A percentile compares a stretch with the other conserved stretches of the same genome.
phyloP scores from a whole-genome alignment of 2,113 vertebrate genomes.

The Pterophyllum scalare region DNA sequence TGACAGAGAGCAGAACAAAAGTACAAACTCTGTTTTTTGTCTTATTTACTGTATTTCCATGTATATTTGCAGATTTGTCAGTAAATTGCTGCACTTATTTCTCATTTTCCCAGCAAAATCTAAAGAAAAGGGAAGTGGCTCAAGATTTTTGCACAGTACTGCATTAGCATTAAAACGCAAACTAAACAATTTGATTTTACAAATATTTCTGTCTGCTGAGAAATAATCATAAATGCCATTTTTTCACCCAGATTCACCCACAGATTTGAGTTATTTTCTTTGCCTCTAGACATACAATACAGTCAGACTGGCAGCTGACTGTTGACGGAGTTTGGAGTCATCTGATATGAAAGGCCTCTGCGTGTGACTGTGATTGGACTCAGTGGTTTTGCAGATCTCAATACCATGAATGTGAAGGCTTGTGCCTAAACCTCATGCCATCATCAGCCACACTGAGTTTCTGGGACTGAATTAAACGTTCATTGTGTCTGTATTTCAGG shows the following conservation, averaged over 20 bases:
- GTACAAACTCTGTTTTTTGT: no score
- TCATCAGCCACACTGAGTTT: neutral
- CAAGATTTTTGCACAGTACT: neutral
- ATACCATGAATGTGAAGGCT: slow-evolving; percentile 30
- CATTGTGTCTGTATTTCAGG: neutral
- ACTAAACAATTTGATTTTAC: neutral
- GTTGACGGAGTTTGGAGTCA: slow-evolving; percentile 38
- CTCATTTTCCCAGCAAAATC: neutral
- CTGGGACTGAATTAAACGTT: neutral
- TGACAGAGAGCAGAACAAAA: no score
- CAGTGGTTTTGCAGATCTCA: slow-evolving; percentile 53
- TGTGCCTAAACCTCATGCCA: neutral
- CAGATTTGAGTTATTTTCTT: neutral
- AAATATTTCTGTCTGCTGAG: neutral
- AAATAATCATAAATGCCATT: neutral
- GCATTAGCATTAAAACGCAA: neutral
- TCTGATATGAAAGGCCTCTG: slow-evolving; percentile 40
- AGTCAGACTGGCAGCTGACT: neutral
- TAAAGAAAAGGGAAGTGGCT: neutral
- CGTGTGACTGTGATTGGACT: slow-evolving; percentile 71
- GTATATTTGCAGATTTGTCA: no score
- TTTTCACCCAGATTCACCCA: neutral
- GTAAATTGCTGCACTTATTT: no score
- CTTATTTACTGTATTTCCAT: no score
- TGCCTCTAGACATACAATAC: neutral